A percentile compares a stretch with the other conserved stretches of the same genome.
phyloP scores from a whole-genome alignment of 2,797 vertebrate species.

The Ctenopoma multispine region DNA sequence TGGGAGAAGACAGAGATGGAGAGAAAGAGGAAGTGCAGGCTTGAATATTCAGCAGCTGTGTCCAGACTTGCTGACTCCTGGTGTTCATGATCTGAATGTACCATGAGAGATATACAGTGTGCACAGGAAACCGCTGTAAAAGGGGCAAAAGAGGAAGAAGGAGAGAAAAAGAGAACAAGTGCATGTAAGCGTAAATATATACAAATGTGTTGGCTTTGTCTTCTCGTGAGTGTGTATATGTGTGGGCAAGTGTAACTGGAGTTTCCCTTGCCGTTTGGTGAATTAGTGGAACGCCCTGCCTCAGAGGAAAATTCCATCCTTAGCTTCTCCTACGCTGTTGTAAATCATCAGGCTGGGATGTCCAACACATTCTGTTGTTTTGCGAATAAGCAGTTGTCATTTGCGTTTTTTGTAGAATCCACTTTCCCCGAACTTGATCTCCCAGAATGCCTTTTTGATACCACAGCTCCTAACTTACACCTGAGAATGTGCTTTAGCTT shows the following conservation, averaged over 20 bases:
- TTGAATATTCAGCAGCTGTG: conserved; percentile 82
- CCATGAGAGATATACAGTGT: conserved; percentile 58
- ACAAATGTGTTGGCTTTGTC: conserved; percentile 24
- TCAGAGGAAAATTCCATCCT: conserved; percentile 73
- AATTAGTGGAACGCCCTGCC: conserved; percentile 65
- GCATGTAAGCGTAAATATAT: conserved; percentile 26
- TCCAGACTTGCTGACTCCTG: conserved; percentile 83
- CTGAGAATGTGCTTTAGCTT: conserved; percentile 34
- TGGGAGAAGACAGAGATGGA: conserved; percentile 52
- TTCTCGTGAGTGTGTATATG: not conserved
- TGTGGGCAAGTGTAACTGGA: conserved; percentile 30
- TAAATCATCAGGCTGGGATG: conserved; percentile 62
- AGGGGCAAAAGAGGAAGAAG: conserved; percentile 38
- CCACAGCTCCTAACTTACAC: not conserved
- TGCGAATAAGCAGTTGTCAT: conserved; percentile 27
- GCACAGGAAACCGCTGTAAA: conserved; percentile 46
- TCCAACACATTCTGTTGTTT: conserved; percentile 40
- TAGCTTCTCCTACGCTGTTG: conserved; percentile 41
- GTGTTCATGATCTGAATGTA: conserved; percentile 79
- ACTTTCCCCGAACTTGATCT: conserved; percentile 37
- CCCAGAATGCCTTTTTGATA: conserved; percentile 47
- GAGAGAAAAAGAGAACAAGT: conserved; percentile 30
- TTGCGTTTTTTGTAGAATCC: conserved; percentile 17
- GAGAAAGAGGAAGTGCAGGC: conserved; percentile 48
- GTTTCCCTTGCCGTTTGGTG: conserved; percentile 58